Conservation (phyloP, 2,797 vertebrate genomes). For the Erpetoichthys calabaricus region DNA sequence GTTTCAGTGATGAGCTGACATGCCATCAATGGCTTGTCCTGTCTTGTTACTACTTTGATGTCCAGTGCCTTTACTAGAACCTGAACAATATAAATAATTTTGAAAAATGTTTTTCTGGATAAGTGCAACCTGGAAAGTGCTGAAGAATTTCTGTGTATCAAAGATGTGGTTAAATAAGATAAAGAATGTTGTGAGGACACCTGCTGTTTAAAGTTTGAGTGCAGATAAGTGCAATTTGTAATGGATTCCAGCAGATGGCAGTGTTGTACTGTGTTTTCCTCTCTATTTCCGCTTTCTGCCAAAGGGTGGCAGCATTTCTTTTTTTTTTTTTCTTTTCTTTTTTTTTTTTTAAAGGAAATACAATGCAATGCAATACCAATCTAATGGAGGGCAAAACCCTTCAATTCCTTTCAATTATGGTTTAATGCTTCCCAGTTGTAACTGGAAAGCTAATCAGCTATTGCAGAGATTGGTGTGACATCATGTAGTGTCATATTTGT, state of each 20-base stretch:
- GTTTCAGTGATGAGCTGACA: no score
- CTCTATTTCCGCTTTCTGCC: constrained; percentile 30
- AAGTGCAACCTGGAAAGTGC: no score
- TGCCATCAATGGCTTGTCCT: no score
- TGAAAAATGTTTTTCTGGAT: no score
- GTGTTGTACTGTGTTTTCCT: constrained; percentile 17
- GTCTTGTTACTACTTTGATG: no score
- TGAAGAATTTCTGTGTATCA: no score
- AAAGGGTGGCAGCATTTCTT: constrained; percentile 81
- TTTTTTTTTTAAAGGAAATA: background rate
- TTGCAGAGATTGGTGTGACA: constrained; percentile 10
- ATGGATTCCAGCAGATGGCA: constrained; percentile 29
- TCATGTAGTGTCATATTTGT: background rate
- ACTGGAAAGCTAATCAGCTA: constrained; percentile 21
- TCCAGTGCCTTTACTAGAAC: no score
- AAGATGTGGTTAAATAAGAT: no score
- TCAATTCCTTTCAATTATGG: constrained; percentile 9
- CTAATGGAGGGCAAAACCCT: constrained; percentile 2
- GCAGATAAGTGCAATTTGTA: no score
- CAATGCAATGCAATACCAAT: background rate
- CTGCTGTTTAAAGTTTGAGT: constrained; percentile 48
- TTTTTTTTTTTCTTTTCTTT: constrained; percentile 37
- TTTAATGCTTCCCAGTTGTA: constrained; percentile 15
- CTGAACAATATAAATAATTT: no score
- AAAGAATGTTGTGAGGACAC: constrained; percentile 44